Conservation (phyloP, 1,140 invertebrate species). For the Drosophila tani region DNA sequence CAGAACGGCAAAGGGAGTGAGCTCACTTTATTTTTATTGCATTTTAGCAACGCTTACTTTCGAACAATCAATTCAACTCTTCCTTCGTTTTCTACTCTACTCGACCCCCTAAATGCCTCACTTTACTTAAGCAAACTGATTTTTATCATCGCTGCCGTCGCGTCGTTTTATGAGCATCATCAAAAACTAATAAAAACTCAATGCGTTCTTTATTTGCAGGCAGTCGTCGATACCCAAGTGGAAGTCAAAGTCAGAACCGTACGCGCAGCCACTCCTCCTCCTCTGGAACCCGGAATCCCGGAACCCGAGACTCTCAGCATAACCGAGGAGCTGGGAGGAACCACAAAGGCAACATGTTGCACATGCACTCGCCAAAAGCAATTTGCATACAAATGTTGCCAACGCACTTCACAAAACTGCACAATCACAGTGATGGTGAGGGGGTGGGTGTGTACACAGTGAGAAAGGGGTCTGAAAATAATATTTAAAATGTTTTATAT, state of each 20-base stretch:
- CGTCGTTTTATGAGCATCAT: slow-evolving; percentile 81
- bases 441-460: background rate
- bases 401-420: slow-evolving; percentile 70
- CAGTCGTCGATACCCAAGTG: slow-evolving; percentile 48
- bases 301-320: background rate
- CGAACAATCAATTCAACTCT: slow-evolving; percentile 67
- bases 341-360: slow-evolving; percentile 73
- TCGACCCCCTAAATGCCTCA: slow-evolving; percentile 63
- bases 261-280: background rate
- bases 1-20: slow-evolving; percentile 28
- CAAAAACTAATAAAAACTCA: slow-evolving; percentile 83
- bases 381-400: slow-evolving; percentile 83
- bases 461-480: rapidly evolving
- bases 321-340: slow-evolving; percentile 13
- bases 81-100: background rate
- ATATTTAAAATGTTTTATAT: background rate
- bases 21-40: slow-evolving; percentile 62
- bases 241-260: slow-evolving; percentile 27
- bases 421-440: slow-evolving; percentile 61
- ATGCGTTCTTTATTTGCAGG: slow-evolving; percentile 82
- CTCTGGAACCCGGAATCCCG: slow-evolving; percentile 7
- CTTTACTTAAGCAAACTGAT: slow-evolving; percentile 82
- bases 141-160: slow-evolving; percentile 79
- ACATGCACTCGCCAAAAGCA: slow-evolving; percentile 71
- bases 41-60: slow-evolving; percentile 75